Conservation (phyloP, 2,113 vertebrate genomes). For the Calypte anna region DNA sequence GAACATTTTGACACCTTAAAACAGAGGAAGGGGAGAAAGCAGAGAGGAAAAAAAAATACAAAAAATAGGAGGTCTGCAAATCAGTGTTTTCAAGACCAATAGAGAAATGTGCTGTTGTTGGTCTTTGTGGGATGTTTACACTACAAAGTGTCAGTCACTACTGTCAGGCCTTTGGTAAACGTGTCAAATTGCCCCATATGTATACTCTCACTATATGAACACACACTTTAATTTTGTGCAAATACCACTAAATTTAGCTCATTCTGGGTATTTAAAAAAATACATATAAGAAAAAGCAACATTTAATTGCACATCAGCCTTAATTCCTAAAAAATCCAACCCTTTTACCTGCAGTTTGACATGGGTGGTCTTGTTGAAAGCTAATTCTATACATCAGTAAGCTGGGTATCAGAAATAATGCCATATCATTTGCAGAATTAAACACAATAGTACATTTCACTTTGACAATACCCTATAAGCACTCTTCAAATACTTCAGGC, state of each 20-base stretch:
- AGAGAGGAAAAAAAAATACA: rapidly evolving
- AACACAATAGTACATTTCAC: background rate
- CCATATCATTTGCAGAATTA: background rate
- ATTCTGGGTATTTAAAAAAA: background rate
- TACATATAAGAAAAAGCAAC: background rate
- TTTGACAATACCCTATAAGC: background rate
- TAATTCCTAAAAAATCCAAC: background rate
- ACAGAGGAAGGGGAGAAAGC: background rate
- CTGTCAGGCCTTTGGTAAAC: background rate
- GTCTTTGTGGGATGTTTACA: background rate
- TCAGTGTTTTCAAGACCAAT: background rate
- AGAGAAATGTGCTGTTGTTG: background rate
- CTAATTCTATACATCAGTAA: background rate
- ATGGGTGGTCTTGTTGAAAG: background rate
- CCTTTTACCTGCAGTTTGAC: background rate
- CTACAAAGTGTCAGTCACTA: background rate
- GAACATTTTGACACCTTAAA: background rate
- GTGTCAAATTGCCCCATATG: background rate
- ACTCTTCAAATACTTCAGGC: background rate
- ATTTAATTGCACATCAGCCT: background rate
- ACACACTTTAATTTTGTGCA: background rate
- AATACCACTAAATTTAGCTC: background rate
- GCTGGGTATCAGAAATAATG: background rate
- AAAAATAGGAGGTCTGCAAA: background rate
- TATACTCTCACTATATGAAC: background rate